A percentile compares a stretch with the other conserved stretches of the same genome.
Evolutionary conservation across 2,113 vertebrate species (phyloP).

Genomic region (Chunga burmeisteri): DNA sequence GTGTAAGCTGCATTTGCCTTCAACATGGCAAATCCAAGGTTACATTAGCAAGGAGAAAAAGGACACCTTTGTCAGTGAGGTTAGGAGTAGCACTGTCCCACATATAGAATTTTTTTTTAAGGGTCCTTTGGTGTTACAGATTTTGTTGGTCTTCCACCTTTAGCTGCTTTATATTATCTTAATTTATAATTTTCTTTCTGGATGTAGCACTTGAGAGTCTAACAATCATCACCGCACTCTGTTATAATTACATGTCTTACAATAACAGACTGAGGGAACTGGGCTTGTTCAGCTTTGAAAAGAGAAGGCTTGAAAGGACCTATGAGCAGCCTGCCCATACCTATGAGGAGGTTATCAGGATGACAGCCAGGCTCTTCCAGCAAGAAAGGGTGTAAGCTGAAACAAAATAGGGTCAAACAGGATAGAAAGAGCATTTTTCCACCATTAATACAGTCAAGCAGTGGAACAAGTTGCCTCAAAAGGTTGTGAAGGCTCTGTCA

Average conservation of each 20-base stretch:
- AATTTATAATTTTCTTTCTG: neutral
- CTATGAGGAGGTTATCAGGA: neutral
- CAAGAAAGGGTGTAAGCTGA: neutral
- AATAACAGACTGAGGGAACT: neutral
- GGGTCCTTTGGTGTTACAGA: neutral
- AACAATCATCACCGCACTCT: fast-evolving
- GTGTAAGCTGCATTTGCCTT: neutral
- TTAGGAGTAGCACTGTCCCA: neutral
- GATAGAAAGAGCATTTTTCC: neutral
- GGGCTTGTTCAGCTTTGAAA: neutral
- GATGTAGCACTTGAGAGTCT: neutral
- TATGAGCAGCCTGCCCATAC: neutral
- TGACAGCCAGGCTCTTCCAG: neutral
- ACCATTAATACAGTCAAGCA: neutral
- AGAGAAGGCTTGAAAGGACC: neutral
- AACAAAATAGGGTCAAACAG: neutral
- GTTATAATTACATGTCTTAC: neutral
- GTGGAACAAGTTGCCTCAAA: neutral
- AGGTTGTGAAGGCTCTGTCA: neutral
- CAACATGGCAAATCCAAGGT: neutral
- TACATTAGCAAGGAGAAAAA: neutral
- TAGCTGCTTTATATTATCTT: neutral
- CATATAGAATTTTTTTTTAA: neutral
- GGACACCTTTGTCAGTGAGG: neutral
- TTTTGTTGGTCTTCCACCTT: neutral